phyloP scores from a whole-genome alignment of 2,797 vertebrate genomes.

The Pipistrellus kuhlii region DNA sequence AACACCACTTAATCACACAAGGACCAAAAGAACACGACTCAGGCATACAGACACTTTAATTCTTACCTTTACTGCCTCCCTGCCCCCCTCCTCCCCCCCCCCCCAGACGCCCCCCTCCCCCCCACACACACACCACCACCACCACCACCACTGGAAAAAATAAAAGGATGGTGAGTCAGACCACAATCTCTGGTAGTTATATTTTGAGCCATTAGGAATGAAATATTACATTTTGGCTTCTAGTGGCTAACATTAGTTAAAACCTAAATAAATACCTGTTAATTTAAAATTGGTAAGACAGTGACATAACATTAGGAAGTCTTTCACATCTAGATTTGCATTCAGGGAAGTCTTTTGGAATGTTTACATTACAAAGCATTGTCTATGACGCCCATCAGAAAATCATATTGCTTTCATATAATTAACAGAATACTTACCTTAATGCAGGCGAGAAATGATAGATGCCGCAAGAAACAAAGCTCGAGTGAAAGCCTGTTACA shows the following conservation, averaged over 20 bases:
- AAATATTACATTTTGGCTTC: conserved; percentile 1
- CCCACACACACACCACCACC: too few species aligned
- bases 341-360: background rate
- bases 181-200: background rate
- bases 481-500: conserved; percentile 89
- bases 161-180: background rate
- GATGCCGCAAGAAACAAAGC: conserved; percentile 89
- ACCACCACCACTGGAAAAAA: background rate
- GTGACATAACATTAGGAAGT: background rate
- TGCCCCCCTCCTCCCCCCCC: too few species aligned
- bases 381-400: background rate
- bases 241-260: background rate
- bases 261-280: background rate
- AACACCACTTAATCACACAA: background rate
- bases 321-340: background rate
- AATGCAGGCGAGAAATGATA: conserved; percentile 87
- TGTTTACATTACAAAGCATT: background rate
- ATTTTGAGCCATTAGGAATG: conserved; percentile 11
- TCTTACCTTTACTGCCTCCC: background rate
- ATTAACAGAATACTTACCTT: conserved; percentile 58
- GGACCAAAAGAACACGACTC: background rate
- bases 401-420: conserved; percentile 6
- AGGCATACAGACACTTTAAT: background rate
- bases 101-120: too few species aligned
- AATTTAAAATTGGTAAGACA: conserved; percentile 40